These are phyloP conservation scores for Vicugna pacos DNA, from an alignment of 2,113 vertebrate species.

Conservation along the genomic window DNA sequence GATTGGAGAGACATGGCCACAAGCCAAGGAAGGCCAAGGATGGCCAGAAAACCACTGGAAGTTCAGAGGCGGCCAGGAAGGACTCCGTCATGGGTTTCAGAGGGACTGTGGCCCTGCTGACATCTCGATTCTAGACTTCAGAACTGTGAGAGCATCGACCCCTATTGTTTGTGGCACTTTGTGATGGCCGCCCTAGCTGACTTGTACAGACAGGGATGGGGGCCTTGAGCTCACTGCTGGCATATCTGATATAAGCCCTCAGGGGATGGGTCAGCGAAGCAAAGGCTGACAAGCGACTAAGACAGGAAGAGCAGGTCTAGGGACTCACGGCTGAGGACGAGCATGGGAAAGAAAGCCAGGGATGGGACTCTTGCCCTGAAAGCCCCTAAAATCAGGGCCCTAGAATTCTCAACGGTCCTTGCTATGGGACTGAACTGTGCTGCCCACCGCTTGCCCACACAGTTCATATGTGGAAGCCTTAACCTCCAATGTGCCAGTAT, in stretches of 20 bases:
- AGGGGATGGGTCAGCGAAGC: background rate
- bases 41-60: background rate
- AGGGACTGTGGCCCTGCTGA: rapidly evolving
- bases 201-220: background rate
- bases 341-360: background rate
- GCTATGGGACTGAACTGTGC: background rate
- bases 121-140: background rate
- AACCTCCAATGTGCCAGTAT: too few species aligned
- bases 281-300: background rate
- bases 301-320: background rate
- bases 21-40: background rate
- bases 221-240: too few species aligned
- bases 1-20: rapidly evolving
- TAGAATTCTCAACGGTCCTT: background rate
- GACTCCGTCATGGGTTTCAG: rapidly evolving
- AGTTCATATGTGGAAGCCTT: rapidly evolving
- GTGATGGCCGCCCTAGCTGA: background rate
- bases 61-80: background rate
- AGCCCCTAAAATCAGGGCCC: background rate
- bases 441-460: rapidly evolving
- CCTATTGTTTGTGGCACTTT: background rate
- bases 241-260: rapidly evolving
- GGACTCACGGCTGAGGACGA: background rate
- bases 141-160: rapidly evolving
- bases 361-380: background rate